A percentile compares a stretch with the other conserved stretches of the same genome.
These are phyloP conservation scores for Percopsis transmontana DNA, from an alignment of 2,113 vertebrate genomes.

Conservation along the genomic window DNA sequence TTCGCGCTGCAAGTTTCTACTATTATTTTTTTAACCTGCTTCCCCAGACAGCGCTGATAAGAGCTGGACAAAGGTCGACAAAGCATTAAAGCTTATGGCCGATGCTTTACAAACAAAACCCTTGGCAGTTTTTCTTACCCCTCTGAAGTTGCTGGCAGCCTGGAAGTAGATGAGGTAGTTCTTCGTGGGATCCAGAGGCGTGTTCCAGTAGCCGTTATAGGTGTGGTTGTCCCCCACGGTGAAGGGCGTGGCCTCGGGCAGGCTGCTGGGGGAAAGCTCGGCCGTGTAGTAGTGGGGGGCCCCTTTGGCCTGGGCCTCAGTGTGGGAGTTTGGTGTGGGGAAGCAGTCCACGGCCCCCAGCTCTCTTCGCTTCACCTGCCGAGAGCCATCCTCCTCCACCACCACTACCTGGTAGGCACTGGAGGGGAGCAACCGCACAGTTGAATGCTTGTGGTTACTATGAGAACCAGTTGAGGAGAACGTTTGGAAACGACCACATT, in stretches of 20 bases:
- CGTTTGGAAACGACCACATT: not conserved
- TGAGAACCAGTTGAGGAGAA: not conserved
- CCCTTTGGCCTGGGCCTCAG: conserved; percentile 79
- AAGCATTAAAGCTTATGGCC: conserved; percentile 17
- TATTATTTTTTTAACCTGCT: not conserved
- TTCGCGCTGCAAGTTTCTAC: not conserved
- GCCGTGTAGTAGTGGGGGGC: conserved; percentile 88
- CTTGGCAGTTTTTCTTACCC: conserved; percentile 72
- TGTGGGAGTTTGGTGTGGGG: conserved; percentile 82
- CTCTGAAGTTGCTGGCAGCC: conserved; percentile 91
- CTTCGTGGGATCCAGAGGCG: conserved; percentile 89
- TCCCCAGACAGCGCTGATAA: too few relatives aligned
- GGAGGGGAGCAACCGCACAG: not conserved
- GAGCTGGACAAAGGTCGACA: not conserved
- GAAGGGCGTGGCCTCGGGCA: conserved; percentile 90
- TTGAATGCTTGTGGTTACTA: not conserved
- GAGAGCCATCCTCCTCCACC: conserved; percentile 85
- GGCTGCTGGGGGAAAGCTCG: conserved; percentile 87
- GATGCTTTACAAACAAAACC: conserved; percentile 4
- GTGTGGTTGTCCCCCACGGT: conserved; percentile 96
- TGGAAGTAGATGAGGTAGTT: conserved; percentile 95
- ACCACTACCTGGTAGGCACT: conserved; percentile 95
- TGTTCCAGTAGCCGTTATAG: conserved; percentile 96
- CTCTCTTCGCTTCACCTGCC: conserved; percentile 83
- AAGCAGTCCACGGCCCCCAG: conserved; percentile 86